A percentile compares a stretch with the other conserved stretches of the same genome.
These are phyloP conservation scores for Coptodon rendalli DNA, from an alignment of 2,113 vertebrate species.

Conservation along the genomic window DNA sequence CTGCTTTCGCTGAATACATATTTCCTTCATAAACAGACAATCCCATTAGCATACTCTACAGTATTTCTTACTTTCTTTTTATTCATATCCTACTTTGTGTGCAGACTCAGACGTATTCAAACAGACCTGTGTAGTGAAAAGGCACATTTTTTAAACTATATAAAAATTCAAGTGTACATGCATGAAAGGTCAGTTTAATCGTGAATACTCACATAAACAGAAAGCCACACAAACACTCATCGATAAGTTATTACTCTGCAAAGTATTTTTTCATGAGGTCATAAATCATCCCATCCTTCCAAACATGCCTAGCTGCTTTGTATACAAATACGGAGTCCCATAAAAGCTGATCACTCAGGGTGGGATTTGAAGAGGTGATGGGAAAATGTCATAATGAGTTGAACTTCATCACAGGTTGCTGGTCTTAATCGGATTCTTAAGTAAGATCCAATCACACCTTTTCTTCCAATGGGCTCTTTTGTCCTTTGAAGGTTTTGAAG, in stretches of 20 bases:
- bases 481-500: neutral
- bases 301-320: neutral
- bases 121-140: neutral
- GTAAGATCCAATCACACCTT: neutral
- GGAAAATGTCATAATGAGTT: neutral
- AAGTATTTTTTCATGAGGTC: neutral
- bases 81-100: neutral
- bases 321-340: neutral
- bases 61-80: neutral
- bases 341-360: neutral
- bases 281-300: neutral
- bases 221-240: neutral
- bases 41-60: constrained; percentile 13
- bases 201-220: neutral
- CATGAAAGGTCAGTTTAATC: neutral
- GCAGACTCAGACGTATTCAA: neutral
- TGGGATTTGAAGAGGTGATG: neutral
- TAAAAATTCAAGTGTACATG: neutral
- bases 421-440: neutral
- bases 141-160: neutral
- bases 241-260: neutral
- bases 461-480: neutral
- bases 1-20: constrained; percentile 33
- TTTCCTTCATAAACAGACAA: constrained; percentile 17
- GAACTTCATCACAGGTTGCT: neutral